Evolutionary conservation across 2,888 invertebrate species (phyloP).

Genomic region (Agrotis clavis): DNA sequence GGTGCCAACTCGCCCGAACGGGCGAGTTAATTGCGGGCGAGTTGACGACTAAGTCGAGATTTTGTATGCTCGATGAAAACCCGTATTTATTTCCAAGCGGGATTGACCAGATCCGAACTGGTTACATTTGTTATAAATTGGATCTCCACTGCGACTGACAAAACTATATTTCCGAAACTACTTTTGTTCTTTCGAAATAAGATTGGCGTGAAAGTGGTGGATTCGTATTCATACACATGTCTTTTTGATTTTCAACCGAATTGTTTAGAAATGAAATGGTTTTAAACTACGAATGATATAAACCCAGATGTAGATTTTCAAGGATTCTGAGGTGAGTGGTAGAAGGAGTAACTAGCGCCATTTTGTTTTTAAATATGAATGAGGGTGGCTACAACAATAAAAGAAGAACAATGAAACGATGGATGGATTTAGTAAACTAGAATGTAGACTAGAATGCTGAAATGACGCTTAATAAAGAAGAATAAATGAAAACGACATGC

Average conservation of each 20-base stretch:
- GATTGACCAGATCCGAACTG: slow-evolving; percentile 43
- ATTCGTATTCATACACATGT: slow-evolving; percentile 32
- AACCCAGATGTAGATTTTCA: background rate
- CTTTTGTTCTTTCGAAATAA: slow-evolving; percentile 56
- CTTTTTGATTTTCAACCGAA: slow-evolving; percentile 12
- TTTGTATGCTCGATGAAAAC: slow-evolving; percentile 4
- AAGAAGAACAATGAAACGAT: too few species aligned
- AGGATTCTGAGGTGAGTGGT: too few species aligned
- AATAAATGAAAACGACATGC: too few species aligned
- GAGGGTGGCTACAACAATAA: too few species aligned
- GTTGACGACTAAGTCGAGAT: too few species aligned
- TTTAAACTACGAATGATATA: background rate
- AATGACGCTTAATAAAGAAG: too few species aligned
- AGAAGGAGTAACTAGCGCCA: too few species aligned
- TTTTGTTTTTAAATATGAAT: too few species aligned
- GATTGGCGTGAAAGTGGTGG: slow-evolving; percentile 44
- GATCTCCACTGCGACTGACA: slow-evolving; percentile 51
- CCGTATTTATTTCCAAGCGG: slow-evolving; percentile 38
- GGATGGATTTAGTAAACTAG: too few species aligned
- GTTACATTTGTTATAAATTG: slow-evolving; percentile 60
- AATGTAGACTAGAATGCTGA: too few species aligned
- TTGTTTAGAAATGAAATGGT: background rate
- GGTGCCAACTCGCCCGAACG: too few species aligned
- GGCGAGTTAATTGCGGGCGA: too few species aligned
- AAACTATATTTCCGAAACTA: slow-evolving; percentile 57